Percentiles rank a stretch among this genome's conserved stretches.
These are phyloP conservation scores for Drosophila kikkawai DNA, from an alignment of 1,140 invertebrate species.

Conservation along the genomic window DNA sequence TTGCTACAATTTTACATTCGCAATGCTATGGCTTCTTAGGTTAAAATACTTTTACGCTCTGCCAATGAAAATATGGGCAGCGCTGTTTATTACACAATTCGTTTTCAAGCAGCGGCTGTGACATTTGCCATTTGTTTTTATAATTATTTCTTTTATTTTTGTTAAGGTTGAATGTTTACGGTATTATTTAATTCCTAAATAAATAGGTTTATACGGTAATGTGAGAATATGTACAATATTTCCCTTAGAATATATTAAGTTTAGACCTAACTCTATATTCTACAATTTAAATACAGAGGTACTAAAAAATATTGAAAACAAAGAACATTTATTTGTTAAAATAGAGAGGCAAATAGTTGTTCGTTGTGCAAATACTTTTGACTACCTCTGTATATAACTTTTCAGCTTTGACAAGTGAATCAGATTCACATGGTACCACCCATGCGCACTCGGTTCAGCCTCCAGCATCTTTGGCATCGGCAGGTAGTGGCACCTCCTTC, in stretches of 20 bases:
- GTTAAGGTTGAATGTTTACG: background rate
- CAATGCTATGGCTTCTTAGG: constrained; percentile 18
- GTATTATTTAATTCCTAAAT: constrained; percentile 2
- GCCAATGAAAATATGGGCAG: background rate
- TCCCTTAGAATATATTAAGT: background rate
- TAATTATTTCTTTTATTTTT: background rate
- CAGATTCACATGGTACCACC: constrained; percentile 2
- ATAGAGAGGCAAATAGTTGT: no score
- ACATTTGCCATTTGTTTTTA: background rate
- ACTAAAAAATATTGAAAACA: no score
- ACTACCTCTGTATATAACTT: background rate
- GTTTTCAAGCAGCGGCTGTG: background rate
- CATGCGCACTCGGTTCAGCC: background rate
- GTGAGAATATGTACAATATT: constrained; percentile 17
- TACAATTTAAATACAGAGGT: background rate
- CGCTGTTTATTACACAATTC: constrained; percentile 3
- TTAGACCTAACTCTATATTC: background rate
- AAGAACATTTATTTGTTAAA: no score
- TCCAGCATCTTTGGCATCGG: constrained; percentile 47
- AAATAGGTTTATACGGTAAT: background rate
- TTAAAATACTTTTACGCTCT: constrained; percentile 22
- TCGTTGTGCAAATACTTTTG: no score
- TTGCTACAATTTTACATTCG: constrained; percentile 7
- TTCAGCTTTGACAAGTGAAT: constrained; percentile 10
- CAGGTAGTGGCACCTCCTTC: constrained; percentile 64